Evolutionary conservation across 2,113 vertebrate genomes (phyloP).

Genomic region (Mobula hypostoma): DNA sequence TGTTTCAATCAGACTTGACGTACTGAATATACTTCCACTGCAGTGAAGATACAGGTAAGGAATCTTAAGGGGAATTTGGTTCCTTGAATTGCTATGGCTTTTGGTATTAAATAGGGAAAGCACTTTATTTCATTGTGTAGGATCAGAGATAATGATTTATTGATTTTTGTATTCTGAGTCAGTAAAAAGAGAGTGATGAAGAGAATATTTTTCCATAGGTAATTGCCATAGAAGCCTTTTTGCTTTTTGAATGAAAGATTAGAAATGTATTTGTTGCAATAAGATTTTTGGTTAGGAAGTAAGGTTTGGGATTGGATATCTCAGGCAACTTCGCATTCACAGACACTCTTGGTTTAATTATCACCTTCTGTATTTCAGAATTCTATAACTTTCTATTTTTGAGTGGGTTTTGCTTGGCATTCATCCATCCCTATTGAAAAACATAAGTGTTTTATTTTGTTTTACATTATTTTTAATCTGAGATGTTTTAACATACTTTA

Average conservation of each 20-base stretch:
- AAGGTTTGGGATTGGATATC: not conserved
- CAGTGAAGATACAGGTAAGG: too few relatives aligned
- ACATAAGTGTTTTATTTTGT: too few relatives aligned
- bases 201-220: not conserved
- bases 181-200: not conserved
- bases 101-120: not conserved
- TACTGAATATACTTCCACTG: not conserved
- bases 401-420: not conserved
- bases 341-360: not conserved
- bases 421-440: too few relatives aligned
- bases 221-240: not conserved
- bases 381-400: not conserved
- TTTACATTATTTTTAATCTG: too few relatives aligned
- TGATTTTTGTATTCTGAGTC: not conserved
- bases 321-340: not conserved
- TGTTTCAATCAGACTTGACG: not conserved
- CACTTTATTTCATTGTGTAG: not conserved
- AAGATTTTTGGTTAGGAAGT: not conserved
- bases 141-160: not conserved
- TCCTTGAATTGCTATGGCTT: not conserved
- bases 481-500: too few relatives aligned
- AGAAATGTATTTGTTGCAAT: not conserved
- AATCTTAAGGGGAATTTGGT: not conserved
- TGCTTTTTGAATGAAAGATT: not conserved
- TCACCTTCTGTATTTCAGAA: not conserved